Evolutionary conservation across 2,888 invertebrate species (phyloP).

Genomic region (Phymatocera aterrima): DNA sequence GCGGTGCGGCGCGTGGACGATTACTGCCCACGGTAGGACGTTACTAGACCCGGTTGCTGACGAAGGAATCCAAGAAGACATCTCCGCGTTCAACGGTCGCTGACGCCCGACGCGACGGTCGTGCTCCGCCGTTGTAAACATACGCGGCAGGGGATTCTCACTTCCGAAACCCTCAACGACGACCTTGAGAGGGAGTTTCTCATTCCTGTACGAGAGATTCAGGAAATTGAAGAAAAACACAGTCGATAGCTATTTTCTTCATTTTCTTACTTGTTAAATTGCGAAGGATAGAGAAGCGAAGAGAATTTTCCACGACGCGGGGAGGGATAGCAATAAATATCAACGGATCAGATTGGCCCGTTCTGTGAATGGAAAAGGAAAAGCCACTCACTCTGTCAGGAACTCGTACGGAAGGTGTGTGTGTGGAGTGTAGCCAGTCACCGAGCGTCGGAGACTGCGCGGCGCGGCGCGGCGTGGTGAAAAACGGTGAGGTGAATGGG

Average conservation of each 20-base stretch:
- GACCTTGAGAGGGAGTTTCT: neutral
- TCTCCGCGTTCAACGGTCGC: slow-evolving; percentile 26
- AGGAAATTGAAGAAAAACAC: too few relatives aligned
- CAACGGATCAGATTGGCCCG: too few relatives aligned
- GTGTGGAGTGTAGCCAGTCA: neutral
- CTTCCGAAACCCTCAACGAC: neutral
- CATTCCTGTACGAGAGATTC: too few relatives aligned
- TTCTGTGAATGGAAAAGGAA: too few relatives aligned
- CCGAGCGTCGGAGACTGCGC: neutral
- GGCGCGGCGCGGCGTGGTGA: neutral
- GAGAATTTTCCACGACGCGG: too few relatives aligned
- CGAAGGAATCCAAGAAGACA: slow-evolving; percentile 28
- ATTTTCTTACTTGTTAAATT: too few relatives aligned
- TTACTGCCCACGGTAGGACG: slow-evolving; percentile 31
- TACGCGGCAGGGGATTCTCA: neutral
- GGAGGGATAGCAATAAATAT: too few relatives aligned
- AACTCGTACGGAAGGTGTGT: neutral
- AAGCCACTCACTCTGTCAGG: too few relatives aligned
- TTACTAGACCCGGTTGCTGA: slow-evolving; percentile 40
- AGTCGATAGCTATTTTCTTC: too few relatives aligned
- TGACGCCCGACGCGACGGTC: neutral
- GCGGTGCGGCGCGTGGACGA: slow-evolving; percentile 35
- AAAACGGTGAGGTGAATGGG: slow-evolving; percentile 22
- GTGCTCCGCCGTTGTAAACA: slow-evolving; percentile 22
- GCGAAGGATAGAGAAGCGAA: too few relatives aligned